phyloP scores from a whole-genome alignment of 2,888 invertebrate genomes.

The Phyllotreta cruciferae region DNA sequence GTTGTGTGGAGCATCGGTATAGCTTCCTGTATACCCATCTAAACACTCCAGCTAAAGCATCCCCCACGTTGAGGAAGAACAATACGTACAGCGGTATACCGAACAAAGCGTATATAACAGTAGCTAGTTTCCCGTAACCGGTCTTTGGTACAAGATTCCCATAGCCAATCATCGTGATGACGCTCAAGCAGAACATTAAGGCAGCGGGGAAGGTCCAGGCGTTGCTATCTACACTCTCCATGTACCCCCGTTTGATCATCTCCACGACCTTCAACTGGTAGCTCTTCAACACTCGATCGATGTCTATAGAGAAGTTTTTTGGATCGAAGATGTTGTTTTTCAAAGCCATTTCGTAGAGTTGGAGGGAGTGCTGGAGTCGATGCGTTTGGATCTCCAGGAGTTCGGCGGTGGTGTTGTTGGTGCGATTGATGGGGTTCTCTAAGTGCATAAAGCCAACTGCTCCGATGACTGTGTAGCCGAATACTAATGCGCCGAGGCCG shows the following conservation, averaged over 20 bases:
- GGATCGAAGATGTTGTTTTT: conserved; percentile 74
- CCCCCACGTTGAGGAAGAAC: conserved; percentile 90
- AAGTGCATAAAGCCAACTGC: conserved; percentile 83
- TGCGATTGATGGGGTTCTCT: conserved; percentile 60
- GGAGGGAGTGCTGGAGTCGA: conserved; percentile 66
- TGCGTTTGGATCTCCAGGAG: conserved; percentile 46
- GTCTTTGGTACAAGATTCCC: conserved; percentile 87
- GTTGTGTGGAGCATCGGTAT: conserved; percentile 72
- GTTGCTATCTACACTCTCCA: conserved; percentile 71
- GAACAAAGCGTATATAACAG: conserved; percentile 85
- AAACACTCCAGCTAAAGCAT: conserved; percentile 81
- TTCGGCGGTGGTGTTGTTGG: conserved; percentile 52
- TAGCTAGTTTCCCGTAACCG: conserved; percentile 81
- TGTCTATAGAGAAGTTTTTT: conserved; percentile 67
- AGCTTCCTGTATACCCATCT: conserved; percentile 80
- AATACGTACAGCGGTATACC: conserved; percentile 87
- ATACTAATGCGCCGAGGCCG: conserved; percentile 87
- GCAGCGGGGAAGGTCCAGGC: conserved; percentile 89
- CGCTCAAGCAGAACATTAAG: conserved; percentile 85
- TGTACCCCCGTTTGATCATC: conserved; percentile 72
- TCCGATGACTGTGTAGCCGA: conserved; percentile 86
- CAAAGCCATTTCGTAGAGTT: conserved; percentile 71
- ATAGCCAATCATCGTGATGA: conserved; percentile 92
- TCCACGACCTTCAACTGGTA: conserved; percentile 75
- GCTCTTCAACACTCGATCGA: conserved; percentile 67